Percentiles rank a stretch among this genome's conserved stretches.
Evolutionary conservation across 1,140 invertebrate species (phyloP).

Genomic region (Nebria ingens): DNA sequence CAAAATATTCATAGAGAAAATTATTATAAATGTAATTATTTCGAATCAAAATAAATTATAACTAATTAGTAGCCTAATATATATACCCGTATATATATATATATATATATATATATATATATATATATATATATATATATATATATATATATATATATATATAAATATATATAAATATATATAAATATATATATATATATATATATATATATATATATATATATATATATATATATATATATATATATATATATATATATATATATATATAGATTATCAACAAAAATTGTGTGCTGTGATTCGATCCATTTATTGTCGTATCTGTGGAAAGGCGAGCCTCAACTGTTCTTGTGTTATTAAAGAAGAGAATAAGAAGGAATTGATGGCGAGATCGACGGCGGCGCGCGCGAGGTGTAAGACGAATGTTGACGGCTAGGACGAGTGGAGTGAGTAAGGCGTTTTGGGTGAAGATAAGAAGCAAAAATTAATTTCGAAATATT

Average conservation of each 20-base stretch:
- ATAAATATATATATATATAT: background rate
- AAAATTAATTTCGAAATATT: conserved; percentile 8
- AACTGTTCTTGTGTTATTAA: conserved; percentile 5
- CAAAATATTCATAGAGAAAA: too few species aligned
- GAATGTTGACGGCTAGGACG: background rate
- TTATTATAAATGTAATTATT: too few species aligned
- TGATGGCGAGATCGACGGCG: background rate
- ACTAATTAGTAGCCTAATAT: too few species aligned
- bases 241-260: too few species aligned
- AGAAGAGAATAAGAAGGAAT: conserved; percentile 5
- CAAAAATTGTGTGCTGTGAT: too few species aligned
- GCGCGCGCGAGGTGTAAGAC: too few species aligned
- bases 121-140: background rate
- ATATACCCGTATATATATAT: background rate
- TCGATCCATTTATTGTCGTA: too few species aligned
- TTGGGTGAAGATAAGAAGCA: conserved; percentile 4
- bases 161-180: background rate
- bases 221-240: too few species aligned
- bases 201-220: conserved; percentile 1
- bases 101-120: background rate
- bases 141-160: background rate
- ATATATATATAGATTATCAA: too few species aligned
- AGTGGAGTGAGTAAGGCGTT: background rate
- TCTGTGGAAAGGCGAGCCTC: too few species aligned
- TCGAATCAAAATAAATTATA: too few species aligned